Conservation (phyloP, 2,888 invertebrate genomes). For the Eupelmus urozonus region DNA sequence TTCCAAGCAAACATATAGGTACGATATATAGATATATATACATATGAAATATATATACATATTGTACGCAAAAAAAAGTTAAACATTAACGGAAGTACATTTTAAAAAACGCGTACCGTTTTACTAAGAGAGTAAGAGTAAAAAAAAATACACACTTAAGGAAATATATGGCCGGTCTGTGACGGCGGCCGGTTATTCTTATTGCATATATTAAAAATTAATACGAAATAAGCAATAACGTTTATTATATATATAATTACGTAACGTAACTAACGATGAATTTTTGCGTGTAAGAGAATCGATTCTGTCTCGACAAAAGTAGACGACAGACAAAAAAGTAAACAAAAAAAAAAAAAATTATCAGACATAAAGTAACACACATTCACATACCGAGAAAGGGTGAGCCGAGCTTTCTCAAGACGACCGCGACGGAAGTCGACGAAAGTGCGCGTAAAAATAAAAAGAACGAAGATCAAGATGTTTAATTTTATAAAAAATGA, state of each 20-base stretch:
- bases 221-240: conserved; percentile 58
- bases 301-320: conserved; percentile 9
- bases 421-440: not conserved
- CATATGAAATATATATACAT: conserved; percentile 40
- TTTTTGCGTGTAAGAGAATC: not conserved
- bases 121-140: conserved; percentile 15
- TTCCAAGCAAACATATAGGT: conserved; percentile 66
- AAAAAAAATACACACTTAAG: conserved; percentile 19
- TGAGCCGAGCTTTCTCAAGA: conserved; percentile 40
- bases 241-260: conserved; percentile 44
- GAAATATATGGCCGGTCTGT: conserved; percentile 35
- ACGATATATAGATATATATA: conserved; percentile 50
- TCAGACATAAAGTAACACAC: not conserved
- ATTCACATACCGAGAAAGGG: conserved; percentile 47
- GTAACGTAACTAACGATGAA: conserved; percentile 18
- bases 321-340: conserved; percentile 12
- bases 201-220: conserved; percentile 41
- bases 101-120: conserved; percentile 32
- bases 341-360: conserved; percentile 9
- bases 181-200: conserved; percentile 44
- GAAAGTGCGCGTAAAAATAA: not conserved
- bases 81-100: conserved; percentile 37
- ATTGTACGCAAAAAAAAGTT: conserved; percentile 20
- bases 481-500: conserved; percentile 39
- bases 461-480: not conserved